A percentile compares a stretch with the other conserved stretches of the same genome.
These are phyloP conservation scores for Meandrusa payeni DNA, from an alignment of 2,888 invertebrate species.

Conservation along the genomic window DNA sequence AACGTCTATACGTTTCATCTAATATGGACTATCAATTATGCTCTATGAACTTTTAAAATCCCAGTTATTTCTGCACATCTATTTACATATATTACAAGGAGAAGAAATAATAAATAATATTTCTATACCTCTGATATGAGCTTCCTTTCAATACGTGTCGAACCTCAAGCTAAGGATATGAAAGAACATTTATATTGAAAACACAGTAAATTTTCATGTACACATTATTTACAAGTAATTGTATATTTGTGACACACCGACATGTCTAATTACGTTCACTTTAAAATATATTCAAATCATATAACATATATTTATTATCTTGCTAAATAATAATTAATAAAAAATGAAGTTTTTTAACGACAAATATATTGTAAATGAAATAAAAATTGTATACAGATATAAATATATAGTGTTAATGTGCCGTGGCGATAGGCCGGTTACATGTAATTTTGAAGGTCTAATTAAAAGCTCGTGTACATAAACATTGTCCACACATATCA, in stretches of 20 bases:
- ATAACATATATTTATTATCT: neutral
- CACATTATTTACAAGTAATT: conserved; percentile 24
- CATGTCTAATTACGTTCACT: too few relatives aligned
- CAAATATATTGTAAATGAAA: conserved; percentile 14
- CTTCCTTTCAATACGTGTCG: conserved; percentile 58
- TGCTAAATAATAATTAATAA: conserved; percentile 2
- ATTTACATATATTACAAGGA: conserved; percentile 78
- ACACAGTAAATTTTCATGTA: conserved; percentile 15
- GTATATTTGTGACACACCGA: too few relatives aligned
- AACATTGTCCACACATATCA: too few relatives aligned
- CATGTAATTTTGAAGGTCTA: too few relatives aligned
- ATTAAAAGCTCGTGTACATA: too few relatives aligned
- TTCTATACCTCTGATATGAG: conserved; percentile 76
- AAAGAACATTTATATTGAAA: conserved; percentile 15
- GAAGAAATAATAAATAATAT: conserved; percentile 69
- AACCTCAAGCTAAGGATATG: conserved; percentile 36
- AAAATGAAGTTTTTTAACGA: neutral
- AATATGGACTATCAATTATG: conserved; percentile 49
- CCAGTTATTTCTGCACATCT: conserved; percentile 58
- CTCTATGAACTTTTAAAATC: conserved; percentile 53
- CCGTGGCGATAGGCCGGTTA: too few relatives aligned
- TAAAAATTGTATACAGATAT: conserved; percentile 10
- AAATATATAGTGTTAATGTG: conserved; percentile 7
- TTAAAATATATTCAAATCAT: too few relatives aligned
- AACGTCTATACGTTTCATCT: conserved; percentile 43